A percentile compares a stretch with the other conserved stretches of the same genome.
Conservation (phyloP, 2,113 vertebrate species). For the Aix galericulata region DNA sequence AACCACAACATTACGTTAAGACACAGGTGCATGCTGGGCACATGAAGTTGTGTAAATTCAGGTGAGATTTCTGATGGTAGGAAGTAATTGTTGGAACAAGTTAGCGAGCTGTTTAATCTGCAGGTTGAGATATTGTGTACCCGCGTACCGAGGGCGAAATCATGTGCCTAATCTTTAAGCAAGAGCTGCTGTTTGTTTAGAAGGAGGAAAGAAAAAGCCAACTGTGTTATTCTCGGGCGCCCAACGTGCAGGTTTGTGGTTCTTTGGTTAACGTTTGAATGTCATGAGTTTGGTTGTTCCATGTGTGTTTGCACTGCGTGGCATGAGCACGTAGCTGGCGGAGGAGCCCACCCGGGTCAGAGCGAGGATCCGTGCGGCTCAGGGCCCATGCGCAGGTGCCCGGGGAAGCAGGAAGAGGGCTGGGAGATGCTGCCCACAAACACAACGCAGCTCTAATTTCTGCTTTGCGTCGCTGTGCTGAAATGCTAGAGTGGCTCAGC, state of each 20-base stretch:
- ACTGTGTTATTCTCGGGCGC: accelerated
- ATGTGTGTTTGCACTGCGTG: background rate
- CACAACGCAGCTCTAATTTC: no score
- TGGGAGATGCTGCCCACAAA: no score
- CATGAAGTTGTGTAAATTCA: accelerated
- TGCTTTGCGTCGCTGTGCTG: background rate
- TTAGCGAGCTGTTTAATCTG: background rate
- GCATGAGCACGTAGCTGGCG: accelerated
- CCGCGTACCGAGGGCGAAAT: background rate
- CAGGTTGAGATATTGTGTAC: background rate
- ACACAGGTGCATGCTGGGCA: background rate
- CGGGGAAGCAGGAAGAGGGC: background rate
- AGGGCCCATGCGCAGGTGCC: background rate
- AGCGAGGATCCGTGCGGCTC: background rate
- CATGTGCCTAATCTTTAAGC: background rate
- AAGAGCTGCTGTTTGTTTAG: background rate
- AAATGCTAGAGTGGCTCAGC: background rate
- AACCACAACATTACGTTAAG: background rate
- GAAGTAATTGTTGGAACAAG: background rate
- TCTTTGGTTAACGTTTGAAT: background rate
- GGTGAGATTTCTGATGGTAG: background rate
- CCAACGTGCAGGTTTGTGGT: background rate
- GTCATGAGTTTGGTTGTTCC: background rate
- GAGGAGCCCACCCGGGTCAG: background rate
- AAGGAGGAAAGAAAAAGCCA: background rate